Evolutionary conservation across 2,797 vertebrate species (phyloP).

Genomic region (Sarcophilus harrisii): DNA sequence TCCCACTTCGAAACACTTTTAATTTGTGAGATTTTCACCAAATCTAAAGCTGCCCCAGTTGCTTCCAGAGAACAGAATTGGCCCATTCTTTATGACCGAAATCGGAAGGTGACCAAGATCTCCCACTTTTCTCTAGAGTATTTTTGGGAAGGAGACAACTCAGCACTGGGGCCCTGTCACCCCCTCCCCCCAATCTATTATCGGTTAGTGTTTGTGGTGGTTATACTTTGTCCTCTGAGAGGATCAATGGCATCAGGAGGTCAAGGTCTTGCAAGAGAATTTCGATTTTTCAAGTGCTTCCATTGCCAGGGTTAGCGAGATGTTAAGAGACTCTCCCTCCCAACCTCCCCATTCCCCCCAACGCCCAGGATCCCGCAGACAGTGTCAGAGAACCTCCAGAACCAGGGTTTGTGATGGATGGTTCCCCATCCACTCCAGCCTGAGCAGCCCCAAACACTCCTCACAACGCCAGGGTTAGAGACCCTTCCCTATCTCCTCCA

Average conservation of each 20-base stretch:
- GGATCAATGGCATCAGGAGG: neutral
- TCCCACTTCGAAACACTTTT: neutral
- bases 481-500: neutral
- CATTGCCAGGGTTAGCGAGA: neutral
- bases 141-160: neutral
- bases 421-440: neutral
- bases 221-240: neutral
- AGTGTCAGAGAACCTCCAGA: neutral
- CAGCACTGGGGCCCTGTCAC: neutral
- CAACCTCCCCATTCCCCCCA: neutral
- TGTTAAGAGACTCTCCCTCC: neutral
- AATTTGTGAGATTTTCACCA: neutral
- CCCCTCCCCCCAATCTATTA: neutral
- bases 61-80: neutral
- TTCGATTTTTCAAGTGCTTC: neutral
- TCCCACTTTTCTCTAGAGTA: neutral
- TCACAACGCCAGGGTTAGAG: fast-evolving
- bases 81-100: neutral
- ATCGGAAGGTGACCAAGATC: neutral
- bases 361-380: neutral
- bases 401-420: neutral
- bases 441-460: neutral
- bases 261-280: neutral
- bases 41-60: neutral
- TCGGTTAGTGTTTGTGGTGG: neutral